Base-by-base conservation (phyloP, 1,140 invertebrate species). In the Tribolium madens region DNA sequence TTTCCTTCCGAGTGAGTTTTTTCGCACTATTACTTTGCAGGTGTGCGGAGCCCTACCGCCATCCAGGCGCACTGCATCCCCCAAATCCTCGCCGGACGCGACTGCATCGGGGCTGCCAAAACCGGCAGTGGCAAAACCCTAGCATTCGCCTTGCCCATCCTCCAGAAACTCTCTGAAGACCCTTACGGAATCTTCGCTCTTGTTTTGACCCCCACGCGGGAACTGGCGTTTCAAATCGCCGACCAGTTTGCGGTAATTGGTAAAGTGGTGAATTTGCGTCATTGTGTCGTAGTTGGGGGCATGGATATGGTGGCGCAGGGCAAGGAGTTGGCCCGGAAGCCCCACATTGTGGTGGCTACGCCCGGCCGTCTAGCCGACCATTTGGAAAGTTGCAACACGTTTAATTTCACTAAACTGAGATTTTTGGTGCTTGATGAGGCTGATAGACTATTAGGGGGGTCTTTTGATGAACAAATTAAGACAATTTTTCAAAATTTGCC, bases 41-140 rank as follows among this genome's bases (percentile, higher is more conserved):
- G 95, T 69, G 88, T 97, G 2, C 92, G 89, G 81, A 89, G 88
- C 68, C 95, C 96, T 26, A 97, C 96, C 1, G 91, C 92, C n/a
- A 95, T 97, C 76, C 96, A 97, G 86, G 84, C 89, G 82, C 91
- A 93, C 79, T 96, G 94, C 83, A 95, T 97, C 81, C 92, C 94
- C 36, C 86, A 90, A 26, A 96, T 98, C 80, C 86, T 98, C 48
- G 80, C 88, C 78, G 96, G 96, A 0, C 88, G 91, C 82, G 96
- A 99, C 89, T 94, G 96, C 72, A 97, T 99, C 83, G 97, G 97
- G 10, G 93, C 96, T 80, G 97, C 97, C 0, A 97, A 98, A 89
- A 99, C 98, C 33, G 98, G 98, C 14, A 98, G 96, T 71, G 98
- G 98, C 33, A 99, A 99, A 90, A 99, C 98, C 3, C 92, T 98